Conservation (phyloP, 2,113 vertebrate species). For the Nettapus auritus region DNA sequence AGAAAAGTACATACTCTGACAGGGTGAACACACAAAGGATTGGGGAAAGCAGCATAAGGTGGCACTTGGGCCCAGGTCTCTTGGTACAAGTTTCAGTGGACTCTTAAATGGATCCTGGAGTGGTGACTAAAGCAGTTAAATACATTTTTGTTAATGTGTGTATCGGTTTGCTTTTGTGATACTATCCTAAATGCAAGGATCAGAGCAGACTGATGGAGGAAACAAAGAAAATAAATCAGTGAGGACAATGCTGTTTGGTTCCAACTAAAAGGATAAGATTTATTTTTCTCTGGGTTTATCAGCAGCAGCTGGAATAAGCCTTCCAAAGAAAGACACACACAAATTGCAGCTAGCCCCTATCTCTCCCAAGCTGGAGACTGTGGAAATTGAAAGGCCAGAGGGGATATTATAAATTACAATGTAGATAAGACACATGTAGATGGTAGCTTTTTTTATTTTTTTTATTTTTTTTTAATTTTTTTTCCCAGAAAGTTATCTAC, state of each 20-base stretch:
- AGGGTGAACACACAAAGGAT: background rate
- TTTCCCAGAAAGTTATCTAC: background rate
- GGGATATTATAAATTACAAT: background rate
- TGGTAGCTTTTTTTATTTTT: too few relatives aligned
- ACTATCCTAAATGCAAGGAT: background rate
- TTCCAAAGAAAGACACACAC: constrained; percentile 2
- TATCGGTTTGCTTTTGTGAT: constrained; percentile 11
- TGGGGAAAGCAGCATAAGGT: background rate
- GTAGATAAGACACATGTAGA: background rate
- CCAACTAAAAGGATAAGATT: constrained; percentile 33
- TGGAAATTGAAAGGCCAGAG: constrained; percentile 6
- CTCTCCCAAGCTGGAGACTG: background rate
- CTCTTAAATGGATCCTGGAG: background rate
- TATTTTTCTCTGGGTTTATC: constrained; percentile 18
- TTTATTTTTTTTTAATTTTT: too few relatives aligned
- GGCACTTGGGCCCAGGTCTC: background rate
- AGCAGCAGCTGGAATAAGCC: constrained; percentile 23
- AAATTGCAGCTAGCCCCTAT: constrained; percentile 18
- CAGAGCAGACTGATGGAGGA: background rate
- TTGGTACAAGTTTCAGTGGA: background rate
- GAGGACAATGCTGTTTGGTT: background rate
- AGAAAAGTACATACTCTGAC: background rate
- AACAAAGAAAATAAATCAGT: constrained; percentile 33
- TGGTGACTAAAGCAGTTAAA: background rate
- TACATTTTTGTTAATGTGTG: background rate